Base-by-base conservation (phyloP, 2,797 vertebrate genomes). In the Menidia menidia region DNA sequence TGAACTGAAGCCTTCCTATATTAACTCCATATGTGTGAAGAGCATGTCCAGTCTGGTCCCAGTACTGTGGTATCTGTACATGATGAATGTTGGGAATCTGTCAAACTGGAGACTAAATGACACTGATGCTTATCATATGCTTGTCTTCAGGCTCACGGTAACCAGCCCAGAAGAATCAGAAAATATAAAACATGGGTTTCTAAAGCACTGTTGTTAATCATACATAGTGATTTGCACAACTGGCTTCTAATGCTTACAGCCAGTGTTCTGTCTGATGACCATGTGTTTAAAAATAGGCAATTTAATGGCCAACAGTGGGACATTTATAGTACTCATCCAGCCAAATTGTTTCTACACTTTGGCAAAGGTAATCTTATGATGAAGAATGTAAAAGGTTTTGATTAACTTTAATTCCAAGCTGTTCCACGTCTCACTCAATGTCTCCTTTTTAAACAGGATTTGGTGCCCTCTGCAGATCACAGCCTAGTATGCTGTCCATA, bases 401-500 rank as follows among this genome's bases (percentile, higher is more conserved):
- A 85, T 77, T 52, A 71, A 62, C 54, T 70, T 53, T 25, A 77
- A 59, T 4, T 41, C 48, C 59, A 13, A 62, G 52, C 48, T 60
- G 3, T 5, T 61, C n/a, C 18, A 75, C 16, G 3, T 45, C 44
- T 64, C n/a, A 47, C n/a, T 59, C 25, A 15, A 3, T 3, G 8
- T 54, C 45, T 71, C 6, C 10, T 25, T 70, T 67, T 80, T 14
- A 48, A 16, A 62, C 3, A 14, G 44, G 48, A 67, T 78, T 33
- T 87, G 64, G 69, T 71, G 78, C 85, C 85, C 75, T 81, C 90
- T 89, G 65, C 65, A 64, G 90, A 33, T 55, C 7, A 19, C 1
- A 35, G 18, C 25, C 5, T 35, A 45, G 4, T 32, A 30, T 62
- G 54, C 53, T 63, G 15, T 41, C 0, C 5, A 55, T 32, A 31